These are phyloP conservation scores for Sitta europaea DNA, from an alignment of 2,113 vertebrate species.

Conservation along the genomic window DNA sequence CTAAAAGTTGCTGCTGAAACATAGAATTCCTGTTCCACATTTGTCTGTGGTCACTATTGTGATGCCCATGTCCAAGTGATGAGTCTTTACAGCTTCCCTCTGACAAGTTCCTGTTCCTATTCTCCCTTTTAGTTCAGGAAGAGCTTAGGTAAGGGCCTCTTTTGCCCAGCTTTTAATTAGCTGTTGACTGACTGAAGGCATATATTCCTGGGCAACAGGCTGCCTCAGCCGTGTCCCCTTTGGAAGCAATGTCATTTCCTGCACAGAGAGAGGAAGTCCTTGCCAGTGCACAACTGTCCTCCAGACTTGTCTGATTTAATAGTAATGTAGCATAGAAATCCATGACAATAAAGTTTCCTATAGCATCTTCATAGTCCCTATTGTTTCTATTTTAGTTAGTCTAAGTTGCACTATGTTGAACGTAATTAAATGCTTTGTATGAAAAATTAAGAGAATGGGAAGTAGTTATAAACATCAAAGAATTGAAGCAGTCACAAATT, in stretches of 20 bases:
- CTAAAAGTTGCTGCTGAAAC: neutral
- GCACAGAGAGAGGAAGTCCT: neutral
- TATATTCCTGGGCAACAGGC: neutral
- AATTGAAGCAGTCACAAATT: neutral
- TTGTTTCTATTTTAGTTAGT: neutral
- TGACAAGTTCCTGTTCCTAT: neutral
- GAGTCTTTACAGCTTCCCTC: neutral
- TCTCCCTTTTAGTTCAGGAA: neutral
- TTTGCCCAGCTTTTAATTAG: neutral
- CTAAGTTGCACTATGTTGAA: neutral
- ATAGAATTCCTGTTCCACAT: neutral
- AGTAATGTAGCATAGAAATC: neutral
- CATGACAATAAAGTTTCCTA: neutral
- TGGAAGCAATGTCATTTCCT: neutral
- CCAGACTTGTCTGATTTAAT: neutral
- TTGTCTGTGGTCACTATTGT: neutral
- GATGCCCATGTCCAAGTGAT: neutral
- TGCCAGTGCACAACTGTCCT: neutral
- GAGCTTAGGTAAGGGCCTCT: neutral
- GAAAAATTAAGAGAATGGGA: neutral
- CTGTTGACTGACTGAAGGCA: neutral
- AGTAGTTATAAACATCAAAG: neutral
- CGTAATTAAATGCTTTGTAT: neutral
- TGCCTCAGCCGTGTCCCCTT: neutral
- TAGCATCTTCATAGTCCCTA: neutral